Conservation (phyloP, 2,888 invertebrate species). For the Drosophila borealis region DNA sequence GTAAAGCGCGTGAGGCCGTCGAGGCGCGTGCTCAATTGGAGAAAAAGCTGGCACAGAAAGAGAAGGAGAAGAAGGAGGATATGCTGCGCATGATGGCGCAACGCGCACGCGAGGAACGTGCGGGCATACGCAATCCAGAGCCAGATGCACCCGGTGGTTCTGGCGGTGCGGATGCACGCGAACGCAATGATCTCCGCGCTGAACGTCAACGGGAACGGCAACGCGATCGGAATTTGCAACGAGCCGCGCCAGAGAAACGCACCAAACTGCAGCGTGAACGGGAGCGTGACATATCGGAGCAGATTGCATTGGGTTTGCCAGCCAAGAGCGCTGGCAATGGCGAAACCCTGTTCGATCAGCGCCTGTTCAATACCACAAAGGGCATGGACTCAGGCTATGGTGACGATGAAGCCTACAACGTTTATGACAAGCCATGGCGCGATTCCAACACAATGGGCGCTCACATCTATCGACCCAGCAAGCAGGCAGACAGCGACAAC, state of each 20-base stretch:
- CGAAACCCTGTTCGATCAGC: slow-evolving; percentile 96
- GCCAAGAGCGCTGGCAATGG: slow-evolving; percentile 90
- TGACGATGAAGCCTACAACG: slow-evolving; percentile 98
- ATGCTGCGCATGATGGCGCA: slow-evolving; percentile 96
- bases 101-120: slow-evolving; percentile 97
- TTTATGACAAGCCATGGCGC: slow-evolving; percentile 99
- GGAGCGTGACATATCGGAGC: slow-evolving; percentile 98
- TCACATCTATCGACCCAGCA: slow-evolving; percentile 95
- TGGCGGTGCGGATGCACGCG: slow-evolving; percentile 87
- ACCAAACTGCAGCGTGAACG: slow-evolving; percentile 94
- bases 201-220: slow-evolving; percentile 96
- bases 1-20: slow-evolving; percentile 98
- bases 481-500: slow-evolving; percentile 94
- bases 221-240: slow-evolving; percentile 95
- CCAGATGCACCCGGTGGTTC: slow-evolving; percentile 77
- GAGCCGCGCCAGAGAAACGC: slow-evolving; percentile 97
- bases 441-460: slow-evolving; percentile 93
- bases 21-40: slow-evolving; percentile 98
- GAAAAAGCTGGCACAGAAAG: slow-evolving; percentile 97
- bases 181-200: slow-evolving; percentile 93
- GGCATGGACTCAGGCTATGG: slow-evolving; percentile 97
- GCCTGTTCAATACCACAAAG: slow-evolving; percentile 96
- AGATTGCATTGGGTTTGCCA: slow-evolving; percentile 98
- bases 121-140: slow-evolving; percentile 87
- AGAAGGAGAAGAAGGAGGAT: slow-evolving; percentile 99